Base-by-base conservation (phyloP, 2,113 vertebrate species). In the Rhynchomys soricoides region DNA sequence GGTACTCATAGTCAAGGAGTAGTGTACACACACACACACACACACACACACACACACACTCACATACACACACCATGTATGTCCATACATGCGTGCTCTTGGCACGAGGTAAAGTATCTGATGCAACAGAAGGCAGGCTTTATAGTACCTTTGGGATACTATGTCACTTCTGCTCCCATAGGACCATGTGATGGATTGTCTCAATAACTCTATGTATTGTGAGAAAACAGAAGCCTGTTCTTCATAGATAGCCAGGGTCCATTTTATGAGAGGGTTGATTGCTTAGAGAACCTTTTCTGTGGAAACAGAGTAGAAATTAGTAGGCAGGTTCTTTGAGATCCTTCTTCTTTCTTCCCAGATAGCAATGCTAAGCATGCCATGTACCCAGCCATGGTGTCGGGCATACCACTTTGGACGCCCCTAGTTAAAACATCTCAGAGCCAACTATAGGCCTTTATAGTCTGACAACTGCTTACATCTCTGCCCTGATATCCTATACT, bases 21-120 rank as follows among this genome's bases (percentile, higher is more conserved):
- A 34, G 19, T 6, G 3, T 2, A 5, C 4, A 4, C 3, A 2
- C 2, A 1, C 15, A 50, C 15, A 7, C 70, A 22, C 70, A 40
- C 37, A 73, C 17, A 73, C 74, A 48, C 74, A 13, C 12, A 29
- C 24, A 48, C 74, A 48, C 43, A 48, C 43, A 45, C 43, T 45
- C 73, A 75, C 73, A 75, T 24, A 8, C 10, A 7, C 11, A 5
- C 0, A 1, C 40, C 55, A 31, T 21, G 7, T 3, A 1, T 22
- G 71, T 34, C 48, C 19, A 31, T 29, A 0, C 9, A 7, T 24
- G 17, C 2, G 1, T 86, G 34, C 26, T 37, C 16, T 62, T 52
- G n/a, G 73, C 7, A 55, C 29, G 40, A 17, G 48, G 9, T 45
- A 7, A 87, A 62, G 50, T 5, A 1, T 48, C 31, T 37, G 13